These are phyloP conservation scores for Malacoraja senta DNA, from an alignment of 2,797 vertebrate species.

Conservation along the genomic window DNA sequence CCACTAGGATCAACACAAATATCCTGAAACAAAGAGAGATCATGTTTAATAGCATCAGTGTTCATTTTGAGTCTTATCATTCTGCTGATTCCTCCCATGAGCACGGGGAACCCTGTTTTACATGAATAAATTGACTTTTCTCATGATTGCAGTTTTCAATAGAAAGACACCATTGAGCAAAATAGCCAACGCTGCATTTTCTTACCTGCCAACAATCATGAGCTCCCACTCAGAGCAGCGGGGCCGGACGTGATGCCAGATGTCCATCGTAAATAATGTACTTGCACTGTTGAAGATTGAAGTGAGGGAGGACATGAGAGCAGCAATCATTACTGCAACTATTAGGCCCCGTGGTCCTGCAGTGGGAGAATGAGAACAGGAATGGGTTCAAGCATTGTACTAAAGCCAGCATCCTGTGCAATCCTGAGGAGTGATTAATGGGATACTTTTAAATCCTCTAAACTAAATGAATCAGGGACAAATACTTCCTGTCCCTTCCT, in stretches of 20 bases:
- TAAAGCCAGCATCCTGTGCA: background rate
- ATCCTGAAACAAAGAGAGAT: slow-evolving; percentile 56
- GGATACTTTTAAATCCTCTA: background rate
- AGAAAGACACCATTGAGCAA: background rate
- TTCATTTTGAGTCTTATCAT: background rate
- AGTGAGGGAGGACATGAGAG: slow-evolving; percentile 95
- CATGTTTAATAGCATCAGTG: background rate
- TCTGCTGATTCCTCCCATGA: background rate
- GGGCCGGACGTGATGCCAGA: slow-evolving; percentile 76
- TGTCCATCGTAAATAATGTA: slow-evolving; percentile 95
- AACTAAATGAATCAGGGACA: background rate
- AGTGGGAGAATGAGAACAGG: background rate
- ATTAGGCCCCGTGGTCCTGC: slow-evolving; percentile 90
- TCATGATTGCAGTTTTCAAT: background rate
- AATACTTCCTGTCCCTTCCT: background rate
- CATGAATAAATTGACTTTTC: background rate
- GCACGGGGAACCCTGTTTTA: background rate
- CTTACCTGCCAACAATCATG: slow-evolving; percentile 88
- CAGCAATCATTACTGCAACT: slow-evolving; percentile 97
- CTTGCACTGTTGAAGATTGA: slow-evolving; percentile 97
- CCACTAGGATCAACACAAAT: slow-evolving; percentile 80
- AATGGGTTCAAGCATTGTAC: background rate
- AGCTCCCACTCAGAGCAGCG: slow-evolving; percentile 83
- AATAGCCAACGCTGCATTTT: background rate
- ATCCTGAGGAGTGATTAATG: background rate